Percentiles rank a stretch among this genome's conserved stretches.
Conservation (phyloP, 2,888 invertebrate species). For the Pyrrhia umbra region DNA sequence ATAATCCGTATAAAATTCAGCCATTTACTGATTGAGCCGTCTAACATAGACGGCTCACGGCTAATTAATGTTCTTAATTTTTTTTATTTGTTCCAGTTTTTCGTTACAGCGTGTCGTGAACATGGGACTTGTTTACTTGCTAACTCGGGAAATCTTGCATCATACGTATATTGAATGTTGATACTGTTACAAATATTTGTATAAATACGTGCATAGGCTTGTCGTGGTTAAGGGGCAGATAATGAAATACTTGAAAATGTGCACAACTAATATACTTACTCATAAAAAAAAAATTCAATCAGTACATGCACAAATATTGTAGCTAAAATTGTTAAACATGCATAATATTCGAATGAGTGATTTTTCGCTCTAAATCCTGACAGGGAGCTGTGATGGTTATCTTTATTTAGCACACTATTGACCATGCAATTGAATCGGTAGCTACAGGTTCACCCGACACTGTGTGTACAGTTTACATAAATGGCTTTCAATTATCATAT, state of each 20-base stretch:
- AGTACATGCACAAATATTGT: slow-evolving; percentile 24
- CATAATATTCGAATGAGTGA: slow-evolving; percentile 59
- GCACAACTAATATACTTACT: slow-evolving; percentile 12
- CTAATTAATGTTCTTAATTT: too few relatives aligned
- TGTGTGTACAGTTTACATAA: not conserved
- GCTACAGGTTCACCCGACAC: slow-evolving; percentile 10
- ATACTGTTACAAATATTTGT: too few relatives aligned
- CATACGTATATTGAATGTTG: too few relatives aligned
- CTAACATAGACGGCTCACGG: too few relatives aligned
- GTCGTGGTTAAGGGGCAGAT: too few relatives aligned
- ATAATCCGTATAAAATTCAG: too few relatives aligned
- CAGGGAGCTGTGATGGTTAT: slow-evolving; percentile 1
- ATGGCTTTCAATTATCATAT: not conserved
- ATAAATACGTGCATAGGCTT: too few relatives aligned
- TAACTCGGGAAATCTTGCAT: too few relatives aligned
- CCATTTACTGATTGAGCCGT: too few relatives aligned
- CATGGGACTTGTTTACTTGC: too few relatives aligned
- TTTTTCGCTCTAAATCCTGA: slow-evolving; percentile 11
- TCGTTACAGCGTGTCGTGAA: too few relatives aligned
- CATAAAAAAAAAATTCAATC: slow-evolving; percentile 14
- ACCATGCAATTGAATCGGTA: slow-evolving; percentile 30
- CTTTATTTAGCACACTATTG: slow-evolving; percentile 16
- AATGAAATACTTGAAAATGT: slow-evolving; percentile 9
- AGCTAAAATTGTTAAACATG: slow-evolving; percentile 25
- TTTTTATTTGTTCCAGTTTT: too few relatives aligned